These are phyloP conservation scores for Argyra leucocephala DNA, from an alignment of 2,888 invertebrate genomes.

Conservation along the genomic window DNA sequence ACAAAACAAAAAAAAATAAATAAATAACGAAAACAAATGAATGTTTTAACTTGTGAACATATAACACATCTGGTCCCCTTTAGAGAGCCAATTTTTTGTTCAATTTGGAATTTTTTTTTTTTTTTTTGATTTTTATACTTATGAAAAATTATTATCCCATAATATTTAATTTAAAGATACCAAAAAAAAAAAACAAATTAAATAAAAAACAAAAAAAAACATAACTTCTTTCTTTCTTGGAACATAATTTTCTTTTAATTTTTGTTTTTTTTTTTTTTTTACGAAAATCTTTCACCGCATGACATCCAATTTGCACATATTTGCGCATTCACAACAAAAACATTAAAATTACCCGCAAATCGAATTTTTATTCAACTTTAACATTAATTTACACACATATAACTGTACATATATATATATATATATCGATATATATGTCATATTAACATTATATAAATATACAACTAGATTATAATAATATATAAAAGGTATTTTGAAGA, in stretches of 20 bases:
- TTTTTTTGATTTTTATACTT: background rate
- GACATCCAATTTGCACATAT: slow-evolving; percentile 6
- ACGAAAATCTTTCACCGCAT: background rate
- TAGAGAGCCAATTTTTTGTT: no score
- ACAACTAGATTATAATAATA: no score
- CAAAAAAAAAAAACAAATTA: no score
- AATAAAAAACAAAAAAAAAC: background rate
- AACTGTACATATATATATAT: background rate
- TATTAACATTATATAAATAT: no score
- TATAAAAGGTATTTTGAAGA: no score
- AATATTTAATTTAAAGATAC: background rate
- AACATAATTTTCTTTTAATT: background rate
- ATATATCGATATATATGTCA: no score
- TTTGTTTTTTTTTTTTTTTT: background rate
- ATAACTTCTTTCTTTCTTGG: background rate
- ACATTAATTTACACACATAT: background rate
- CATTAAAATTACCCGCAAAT: slow-evolving; percentile 18
- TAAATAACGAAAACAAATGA: no score
- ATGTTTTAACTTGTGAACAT: no score
- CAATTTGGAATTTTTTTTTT: no score
- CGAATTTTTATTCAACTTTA: slow-evolving; percentile 23
- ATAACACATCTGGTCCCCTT: no score
- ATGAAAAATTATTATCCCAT: background rate
- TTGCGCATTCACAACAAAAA: background rate
- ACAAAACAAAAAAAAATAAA: no score